Base-by-base conservation (phyloP, 1,140 invertebrate species). In the Manduca sexta region DNA sequence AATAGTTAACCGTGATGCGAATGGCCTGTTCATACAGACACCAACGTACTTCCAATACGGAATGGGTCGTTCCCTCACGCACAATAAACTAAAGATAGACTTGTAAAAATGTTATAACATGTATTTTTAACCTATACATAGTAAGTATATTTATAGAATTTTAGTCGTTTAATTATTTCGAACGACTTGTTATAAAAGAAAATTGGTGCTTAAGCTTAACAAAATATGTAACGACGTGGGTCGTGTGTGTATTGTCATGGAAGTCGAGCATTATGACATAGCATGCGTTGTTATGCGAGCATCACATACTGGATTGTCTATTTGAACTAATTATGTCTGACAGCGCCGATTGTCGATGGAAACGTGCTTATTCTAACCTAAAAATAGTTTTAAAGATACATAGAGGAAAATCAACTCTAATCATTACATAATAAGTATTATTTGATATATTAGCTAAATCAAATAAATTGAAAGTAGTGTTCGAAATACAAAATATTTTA, bases 61-160 rank as follows among this genome's bases (percentile, higher is more conserved):
- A 59, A 61, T 55, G 62, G 56, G 56, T 63, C 61, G 68, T 77
- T 74, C 67, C 69, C 65, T 81, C 55, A 49, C 41, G 61, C 54
- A 10, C 18, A 43, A 56, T 54, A 60, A 60, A 57, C 46, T 57
- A 57, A 57, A 57, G 45, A 85, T 83, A 85, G 82, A 82, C 79
- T 80, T 83, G 82, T 85, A 83, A 84, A 83, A 84, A 85, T 85
- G 82, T 83, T 85, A 85, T 73, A 72, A 85, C 78, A 68, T 83
- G 82, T 85, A 85, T 85, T 85, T 85, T 85, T 85, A 85, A 85
- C 74, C 74, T 85, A 84, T 84, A 82, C 69, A 85, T 85, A 83
- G 74, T 85, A 85, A 85, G 82, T 26, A 85, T 85, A 85, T 85
- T 85, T 85, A 85, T 85, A 84, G 78, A 80, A 79, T 74, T 85